Evolutionary conservation across 2,113 vertebrate genomes (phyloP).

Genomic region (Muscicapa adusta): DNA sequence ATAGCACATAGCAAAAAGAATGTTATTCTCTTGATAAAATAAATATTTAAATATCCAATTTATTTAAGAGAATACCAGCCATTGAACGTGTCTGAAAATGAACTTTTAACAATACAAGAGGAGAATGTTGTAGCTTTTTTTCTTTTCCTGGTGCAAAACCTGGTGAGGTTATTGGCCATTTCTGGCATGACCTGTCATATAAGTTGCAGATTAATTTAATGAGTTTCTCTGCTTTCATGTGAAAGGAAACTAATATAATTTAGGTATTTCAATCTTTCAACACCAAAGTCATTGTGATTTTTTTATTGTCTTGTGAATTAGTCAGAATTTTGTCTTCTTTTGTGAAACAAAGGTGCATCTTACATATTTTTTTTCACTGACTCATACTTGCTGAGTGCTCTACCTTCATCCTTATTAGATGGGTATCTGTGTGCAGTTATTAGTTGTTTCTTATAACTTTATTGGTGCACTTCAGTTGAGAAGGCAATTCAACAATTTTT

Average conservation of each 20-base stretch:
- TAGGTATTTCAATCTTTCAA: neutral
- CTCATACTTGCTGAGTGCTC: neutral
- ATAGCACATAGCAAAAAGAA: neutral
- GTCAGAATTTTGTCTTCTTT: neutral
- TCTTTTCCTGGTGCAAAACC: neutral
- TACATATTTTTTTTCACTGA: neutral
- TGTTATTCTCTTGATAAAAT: neutral
- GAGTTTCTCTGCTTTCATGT: neutral
- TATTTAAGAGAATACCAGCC: neutral
- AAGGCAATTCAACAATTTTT: neutral
- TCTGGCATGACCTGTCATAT: neutral
- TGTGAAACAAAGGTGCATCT: neutral
- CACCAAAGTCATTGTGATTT: neutral
- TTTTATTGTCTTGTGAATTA: neutral
- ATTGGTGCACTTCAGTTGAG: neutral
- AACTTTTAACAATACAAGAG: neutral
- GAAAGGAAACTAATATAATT: neutral
- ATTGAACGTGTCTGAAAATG: neutral
- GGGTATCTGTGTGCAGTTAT: neutral
- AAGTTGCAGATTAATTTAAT: neutral
- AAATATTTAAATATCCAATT: neutral
- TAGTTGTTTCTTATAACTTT: neutral
- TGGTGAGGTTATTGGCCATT: neutral
- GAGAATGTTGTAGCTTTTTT: neutral
- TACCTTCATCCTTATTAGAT: neutral